These are phyloP conservation scores for Bombus superbus DNA, from an alignment of 1,140 invertebrate species.

Conservation along the genomic window DNA sequence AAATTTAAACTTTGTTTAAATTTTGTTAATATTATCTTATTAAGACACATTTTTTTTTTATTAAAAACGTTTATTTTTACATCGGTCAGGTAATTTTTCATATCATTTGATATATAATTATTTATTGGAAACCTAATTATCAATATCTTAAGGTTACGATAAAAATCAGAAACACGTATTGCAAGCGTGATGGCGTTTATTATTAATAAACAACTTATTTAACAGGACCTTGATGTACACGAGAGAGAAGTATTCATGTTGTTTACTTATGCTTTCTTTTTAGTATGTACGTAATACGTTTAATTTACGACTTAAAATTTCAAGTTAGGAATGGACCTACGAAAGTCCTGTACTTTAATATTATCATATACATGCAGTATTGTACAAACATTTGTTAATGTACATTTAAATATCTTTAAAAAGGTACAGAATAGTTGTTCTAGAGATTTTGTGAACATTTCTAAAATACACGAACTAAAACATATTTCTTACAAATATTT, in stretches of 20 bases:
- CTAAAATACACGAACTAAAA: slow-evolving; percentile 14
- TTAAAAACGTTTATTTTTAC: neutral
- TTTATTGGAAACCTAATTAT: neutral
- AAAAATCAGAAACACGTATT: slow-evolving; percentile 71
- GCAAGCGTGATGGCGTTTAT: slow-evolving; percentile 84
- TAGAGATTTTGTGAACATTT: neutral
- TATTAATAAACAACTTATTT: slow-evolving; percentile 83
- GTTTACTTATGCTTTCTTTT: slow-evolving; percentile 77
- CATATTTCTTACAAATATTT: neutral
- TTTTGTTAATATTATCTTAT: neutral
- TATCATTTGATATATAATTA: neutral
- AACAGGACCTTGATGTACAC: slow-evolving; percentile 83
- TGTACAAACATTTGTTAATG: slow-evolving; percentile 29
- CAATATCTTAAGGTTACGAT: slow-evolving; percentile 30
- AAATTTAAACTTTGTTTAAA: neutral
- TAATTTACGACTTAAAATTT: slow-evolving; percentile 79
- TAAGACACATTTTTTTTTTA: neutral
- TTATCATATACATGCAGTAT: slow-evolving; percentile 3
- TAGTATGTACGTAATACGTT: slow-evolving; percentile 78
- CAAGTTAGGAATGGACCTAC: slow-evolving; percentile 74
- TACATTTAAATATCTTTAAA: slow-evolving; percentile 5
- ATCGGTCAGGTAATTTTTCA: neutral
- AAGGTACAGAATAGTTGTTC: neutral
- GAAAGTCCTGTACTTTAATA: slow-evolving; percentile 19
- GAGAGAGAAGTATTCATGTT: slow-evolving; percentile 79